phyloP scores from a whole-genome alignment of 2,888 invertebrate genomes.

The Pachymerium ferrugineum region DNA sequence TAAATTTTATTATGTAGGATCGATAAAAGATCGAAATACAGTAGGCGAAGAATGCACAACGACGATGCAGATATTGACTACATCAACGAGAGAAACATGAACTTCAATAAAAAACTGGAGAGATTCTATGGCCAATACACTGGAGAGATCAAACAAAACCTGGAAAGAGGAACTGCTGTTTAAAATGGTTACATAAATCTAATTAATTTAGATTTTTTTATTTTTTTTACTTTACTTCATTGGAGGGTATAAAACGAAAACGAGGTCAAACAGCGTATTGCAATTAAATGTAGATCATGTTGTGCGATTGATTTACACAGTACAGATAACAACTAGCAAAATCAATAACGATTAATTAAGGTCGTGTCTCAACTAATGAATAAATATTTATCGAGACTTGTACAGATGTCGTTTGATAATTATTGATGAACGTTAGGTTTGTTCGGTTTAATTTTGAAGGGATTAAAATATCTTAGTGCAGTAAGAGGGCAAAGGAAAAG shows the following conservation, averaged over 20 bases:
- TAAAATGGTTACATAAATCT: conserved; percentile 41
- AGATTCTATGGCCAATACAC: conserved; percentile 93
- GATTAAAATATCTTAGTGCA: background rate
- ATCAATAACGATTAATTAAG: conserved; percentile 3
- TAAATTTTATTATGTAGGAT: conserved; percentile 50
- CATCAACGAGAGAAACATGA: conserved; percentile 96
- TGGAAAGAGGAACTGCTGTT: conserved; percentile 97
- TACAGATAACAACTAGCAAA: background rate
- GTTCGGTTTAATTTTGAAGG: background rate
- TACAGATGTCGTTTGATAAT: background rate
- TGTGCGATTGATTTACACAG: background rate
- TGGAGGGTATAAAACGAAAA: background rate
- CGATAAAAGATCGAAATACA: conserved; percentile 87
- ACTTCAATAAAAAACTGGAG: conserved; percentile 97
- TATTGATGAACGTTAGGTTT: too few species aligned
- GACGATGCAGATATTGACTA: conserved; percentile 99
- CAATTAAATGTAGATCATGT: conserved; percentile 1
- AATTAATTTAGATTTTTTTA: too few species aligned
- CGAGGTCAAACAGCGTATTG: background rate
- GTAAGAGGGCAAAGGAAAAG: background rate
- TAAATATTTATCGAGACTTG: background rate
- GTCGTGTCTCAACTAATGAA: too few species aligned
- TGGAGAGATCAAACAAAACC: conserved; percentile 94
- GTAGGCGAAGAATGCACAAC: conserved; percentile 87
- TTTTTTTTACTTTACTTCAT: too few species aligned